Base-by-base conservation (phyloP, 2,797 vertebrate species). In the Dendrocincla tyrannina region DNA sequence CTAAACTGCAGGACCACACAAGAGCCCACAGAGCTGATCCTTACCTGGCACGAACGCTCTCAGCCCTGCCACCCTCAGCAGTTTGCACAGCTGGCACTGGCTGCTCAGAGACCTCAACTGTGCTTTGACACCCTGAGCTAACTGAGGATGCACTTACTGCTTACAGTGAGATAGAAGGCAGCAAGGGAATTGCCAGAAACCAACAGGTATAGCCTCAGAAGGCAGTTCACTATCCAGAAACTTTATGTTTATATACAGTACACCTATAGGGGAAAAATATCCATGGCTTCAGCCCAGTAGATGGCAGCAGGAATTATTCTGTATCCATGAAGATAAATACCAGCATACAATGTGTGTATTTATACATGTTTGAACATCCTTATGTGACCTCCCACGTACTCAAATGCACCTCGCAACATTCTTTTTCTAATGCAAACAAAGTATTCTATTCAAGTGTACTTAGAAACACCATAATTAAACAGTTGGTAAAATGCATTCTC, bases 401-500 rank as follows among this genome's bases (percentile, higher is more conserved):
- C 96, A 95, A 95, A 96, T 28, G 91, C 88, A 88, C 96, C 95
- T 97, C 96, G 89, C 81, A 84, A 63, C 89, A 89, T 85, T 86
- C 35, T 91, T 96, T 91, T 96, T 95, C 96, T 92, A 89, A 79
- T 59, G 96, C 95, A 95, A 97, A 97, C 96, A 95, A 95, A 96
- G 68, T 93, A 94, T 96, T 96, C 91, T 96, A 94, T 96, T 96
- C 93, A 96, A 97, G 96, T 85, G 91, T 73, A 96, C 95, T 97
- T 94, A 93, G 96, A 97, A 97, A 95, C 89, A 92, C 82, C 93
- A 84, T 96, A 98, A 98, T 98, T 98, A 98, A 98, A 98, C 95
- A 98, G 97, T 97, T 97, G 97, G 96, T 91, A 96, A 98, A 97
- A 97, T 72, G 87, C 98, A 99, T 99, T 99, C 98, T 98, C 98